Evolutionary conservation across 2,888 invertebrate genomes (phyloP).

Genomic region (Pollenia angustigena): DNA sequence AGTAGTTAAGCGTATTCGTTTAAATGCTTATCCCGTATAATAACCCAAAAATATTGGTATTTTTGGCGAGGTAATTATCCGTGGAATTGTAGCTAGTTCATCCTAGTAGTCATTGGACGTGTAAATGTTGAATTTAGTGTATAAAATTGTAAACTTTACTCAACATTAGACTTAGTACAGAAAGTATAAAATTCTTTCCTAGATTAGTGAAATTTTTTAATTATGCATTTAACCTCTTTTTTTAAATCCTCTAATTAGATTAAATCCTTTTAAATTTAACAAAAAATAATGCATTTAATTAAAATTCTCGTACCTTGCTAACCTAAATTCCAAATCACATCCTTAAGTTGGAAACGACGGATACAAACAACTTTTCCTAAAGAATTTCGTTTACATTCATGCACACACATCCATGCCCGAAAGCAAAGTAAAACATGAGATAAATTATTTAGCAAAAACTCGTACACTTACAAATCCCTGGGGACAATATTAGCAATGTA

Average conservation of each 20-base stretch:
- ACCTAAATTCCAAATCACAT: slow-evolving; percentile 62
- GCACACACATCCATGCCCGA: slow-evolving; percentile 4
- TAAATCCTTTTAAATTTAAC: not conserved
- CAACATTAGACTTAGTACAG: too few relatives aligned
- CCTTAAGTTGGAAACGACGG: slow-evolving; percentile 5
- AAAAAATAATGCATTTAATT: slow-evolving; percentile 27
- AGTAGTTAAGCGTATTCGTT: too few relatives aligned
- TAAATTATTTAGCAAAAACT: slow-evolving; percentile 37
- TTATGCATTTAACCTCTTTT: not conserved
- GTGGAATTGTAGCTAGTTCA: too few relatives aligned
- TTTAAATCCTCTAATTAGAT: slow-evolving; percentile 8
- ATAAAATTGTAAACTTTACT: too few relatives aligned
- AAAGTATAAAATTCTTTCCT: not conserved
- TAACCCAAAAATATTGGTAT: too few relatives aligned
- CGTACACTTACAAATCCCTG: slow-evolving; percentile 46
- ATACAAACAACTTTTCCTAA: slow-evolving; percentile 27
- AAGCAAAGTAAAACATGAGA: slow-evolving; percentile 26
- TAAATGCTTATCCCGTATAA: too few relatives aligned
- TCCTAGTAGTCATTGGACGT: too few relatives aligned
- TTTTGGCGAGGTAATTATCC: too few relatives aligned
- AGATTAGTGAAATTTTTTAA: not conserved
- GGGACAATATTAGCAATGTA: slow-evolving; percentile 62
- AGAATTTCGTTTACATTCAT: slow-evolving; percentile 14
- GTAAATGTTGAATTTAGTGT: too few relatives aligned
- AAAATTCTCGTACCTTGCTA: slow-evolving; percentile 51